Conservation (phyloP, 2,797 vertebrate species). For the Macropus fuliginosus region DNA sequence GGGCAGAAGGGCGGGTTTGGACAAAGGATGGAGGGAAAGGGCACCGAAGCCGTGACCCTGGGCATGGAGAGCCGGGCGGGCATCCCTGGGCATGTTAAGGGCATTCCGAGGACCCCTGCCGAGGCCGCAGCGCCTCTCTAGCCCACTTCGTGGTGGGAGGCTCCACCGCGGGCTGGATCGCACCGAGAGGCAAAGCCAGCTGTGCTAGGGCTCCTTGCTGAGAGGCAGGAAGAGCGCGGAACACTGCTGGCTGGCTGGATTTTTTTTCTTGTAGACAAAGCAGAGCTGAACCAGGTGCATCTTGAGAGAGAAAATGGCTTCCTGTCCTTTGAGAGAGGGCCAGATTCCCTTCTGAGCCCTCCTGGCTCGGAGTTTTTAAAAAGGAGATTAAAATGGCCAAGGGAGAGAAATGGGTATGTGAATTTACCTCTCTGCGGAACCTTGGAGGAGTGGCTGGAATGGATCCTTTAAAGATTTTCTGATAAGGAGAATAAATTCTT, state of each 20-base stretch:
- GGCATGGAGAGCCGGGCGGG: too few relatives aligned
- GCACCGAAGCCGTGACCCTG: too few relatives aligned
- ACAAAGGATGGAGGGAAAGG: background rate
- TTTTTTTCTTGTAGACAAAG: conserved; percentile 56
- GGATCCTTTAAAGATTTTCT: conserved; percentile 52
- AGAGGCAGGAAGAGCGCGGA: conserved; percentile 35
- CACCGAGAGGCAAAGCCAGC: conserved; percentile 51
- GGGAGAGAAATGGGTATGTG: conserved; percentile 33
- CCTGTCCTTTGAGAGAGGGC: conserved; percentile 55
- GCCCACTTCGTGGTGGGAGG: background rate
- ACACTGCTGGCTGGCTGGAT: conserved; percentile 8
- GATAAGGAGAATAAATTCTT: conserved; percentile 63
- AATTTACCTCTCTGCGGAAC: conserved; percentile 53
- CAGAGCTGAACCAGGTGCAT: conserved; percentile 51
- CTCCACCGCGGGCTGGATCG: conserved; percentile 22
- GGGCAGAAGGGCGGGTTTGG: background rate
- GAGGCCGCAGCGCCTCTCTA: too few relatives aligned
- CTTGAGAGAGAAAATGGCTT: conserved; percentile 54
- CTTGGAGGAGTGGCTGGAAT: conserved; percentile 36
- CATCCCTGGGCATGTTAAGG: too few relatives aligned
- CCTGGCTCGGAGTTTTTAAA: conserved; percentile 26
- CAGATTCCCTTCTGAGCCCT: conserved; percentile 58
- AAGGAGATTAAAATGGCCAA: conserved; percentile 52
- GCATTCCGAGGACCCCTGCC: too few relatives aligned
- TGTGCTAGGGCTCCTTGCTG: conserved; percentile 42